Base-by-base conservation (phyloP, 2,113 vertebrate genomes). In the Actinemys pallida region DNA sequence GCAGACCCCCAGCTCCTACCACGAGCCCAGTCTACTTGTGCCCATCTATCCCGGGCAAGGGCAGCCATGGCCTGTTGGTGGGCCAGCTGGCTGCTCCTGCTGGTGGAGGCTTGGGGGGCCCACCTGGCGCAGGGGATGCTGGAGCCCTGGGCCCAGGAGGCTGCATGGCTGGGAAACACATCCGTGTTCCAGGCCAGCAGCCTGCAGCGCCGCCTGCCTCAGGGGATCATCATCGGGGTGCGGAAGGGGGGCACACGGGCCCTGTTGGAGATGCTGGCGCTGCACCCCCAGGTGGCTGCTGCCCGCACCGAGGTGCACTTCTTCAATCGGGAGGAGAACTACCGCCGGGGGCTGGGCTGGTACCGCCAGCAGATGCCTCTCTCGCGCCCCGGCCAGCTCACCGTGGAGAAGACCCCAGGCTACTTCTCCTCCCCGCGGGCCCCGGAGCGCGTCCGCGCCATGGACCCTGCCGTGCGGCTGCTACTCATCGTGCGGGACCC, bases 251-350 rank as follows among this genome's bases (percentile, higher is more conserved):
- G 98, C 91, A 99, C 98, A 1, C 98, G 98, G 69, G 98, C 90
- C 22, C 49, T 92, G 56, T 69, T 92, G 56, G 90, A 92, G 81
- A 92, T 92, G 98, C 98, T 99, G 47, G 98, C 98, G 94, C 97
- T 99, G 62, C 98, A 99, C 86, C 98, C 98, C 9, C 97, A 98
- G 25, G 98, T 99, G 81, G 98, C 98, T 12, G 98, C 98, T 50
- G 98, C 98, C 42, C 98, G 98, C 78, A 98, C 98, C 1, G 98
- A 98, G 97, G 98, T 99, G 29, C 98, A 99, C 90, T 99, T 97
- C 96, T 99, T 99, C 91, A 98, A 99, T 56, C 79, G 98, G 92
- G 98, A 99, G 49, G 98, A 99, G 85, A 98, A 99, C 92, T 99
- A 95, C 85, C 97, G 79, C 11, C 97, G 96, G 35, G 98, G 98